A percentile compares a stretch with the other conserved stretches of the same genome.
Conservation (phyloP, 2,888 invertebrate species). For the Cyclophora punctaria region DNA sequence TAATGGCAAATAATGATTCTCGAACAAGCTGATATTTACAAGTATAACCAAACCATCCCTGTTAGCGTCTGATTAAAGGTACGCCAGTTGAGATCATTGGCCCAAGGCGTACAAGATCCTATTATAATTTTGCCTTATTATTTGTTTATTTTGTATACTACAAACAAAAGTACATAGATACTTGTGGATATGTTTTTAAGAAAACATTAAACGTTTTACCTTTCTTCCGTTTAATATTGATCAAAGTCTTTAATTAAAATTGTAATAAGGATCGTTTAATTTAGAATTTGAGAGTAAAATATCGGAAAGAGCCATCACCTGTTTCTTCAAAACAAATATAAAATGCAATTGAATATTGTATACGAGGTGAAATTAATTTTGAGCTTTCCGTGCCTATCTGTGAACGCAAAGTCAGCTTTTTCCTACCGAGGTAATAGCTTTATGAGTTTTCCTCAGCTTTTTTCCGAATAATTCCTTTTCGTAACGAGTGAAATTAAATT, state of each 20-base stretch:
- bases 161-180: no score
- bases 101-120: constrained; percentile 15
- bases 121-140: constrained; percentile 10
- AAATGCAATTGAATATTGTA: constrained; percentile 10
- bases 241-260: no score
- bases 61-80: constrained; percentile 8
- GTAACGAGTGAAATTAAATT: constrained; percentile 56
- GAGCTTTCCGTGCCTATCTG: constrained; percentile 33
- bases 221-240: no score
- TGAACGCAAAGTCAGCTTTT: constrained; percentile 48
- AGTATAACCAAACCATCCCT: no score
- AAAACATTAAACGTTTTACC: no score
- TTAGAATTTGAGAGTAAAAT: no score
- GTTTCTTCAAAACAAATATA: no score
- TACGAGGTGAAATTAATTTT: constrained; percentile 47
- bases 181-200: no score
- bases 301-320: no score
- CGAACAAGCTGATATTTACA: no score
- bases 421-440: constrained; percentile 48
- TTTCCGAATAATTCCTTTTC: constrained; percentile 47
- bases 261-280: no score
- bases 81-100: constrained; percentile 7
- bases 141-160: not conserved
- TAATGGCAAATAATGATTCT: no score
- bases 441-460: constrained; percentile 53